These are phyloP conservation scores for Diploscapter pachys DNA, from an alignment of 1,140 invertebrate species.

Conservation along the genomic window DNA sequence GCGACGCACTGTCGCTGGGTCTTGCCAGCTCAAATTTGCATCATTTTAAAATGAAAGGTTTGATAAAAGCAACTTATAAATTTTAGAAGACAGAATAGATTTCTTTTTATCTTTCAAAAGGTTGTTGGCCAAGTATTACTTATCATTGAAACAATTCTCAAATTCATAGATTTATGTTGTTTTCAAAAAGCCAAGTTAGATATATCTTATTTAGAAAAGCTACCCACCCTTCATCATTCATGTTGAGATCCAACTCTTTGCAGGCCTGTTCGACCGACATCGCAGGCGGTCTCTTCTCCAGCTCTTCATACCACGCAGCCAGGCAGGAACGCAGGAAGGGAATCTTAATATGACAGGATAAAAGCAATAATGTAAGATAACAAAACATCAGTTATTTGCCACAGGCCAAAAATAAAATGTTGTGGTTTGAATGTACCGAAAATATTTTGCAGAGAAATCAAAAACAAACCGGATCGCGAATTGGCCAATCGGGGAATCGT, in stretches of 20 bases:
- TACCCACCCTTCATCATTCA: slow-evolving; percentile 39
- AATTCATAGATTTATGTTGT: too few relatives aligned
- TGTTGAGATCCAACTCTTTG: slow-evolving; percentile 73
- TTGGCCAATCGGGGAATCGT: slow-evolving; percentile 90
- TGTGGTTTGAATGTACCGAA: too few relatives aligned
- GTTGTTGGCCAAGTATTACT: too few relatives aligned
- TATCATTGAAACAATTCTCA: too few relatives aligned
- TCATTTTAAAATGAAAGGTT: too few relatives aligned
- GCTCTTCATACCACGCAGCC: slow-evolving; percentile 93
- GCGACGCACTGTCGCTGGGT: slow-evolving; percentile 82
- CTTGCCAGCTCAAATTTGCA: slow-evolving; percentile 46
- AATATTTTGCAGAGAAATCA: not conserved
- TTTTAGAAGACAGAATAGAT: too few relatives aligned
- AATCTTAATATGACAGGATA: slow-evolving; percentile 63
- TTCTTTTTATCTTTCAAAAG: too few relatives aligned
- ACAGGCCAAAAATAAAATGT: too few relatives aligned
- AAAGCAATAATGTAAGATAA: not conserved
- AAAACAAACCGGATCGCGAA: slow-evolving; percentile 78
- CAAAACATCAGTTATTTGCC: too few relatives aligned
- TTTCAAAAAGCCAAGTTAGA: too few relatives aligned
- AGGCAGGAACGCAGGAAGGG: slow-evolving; percentile 86
- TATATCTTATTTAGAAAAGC: too few relatives aligned
- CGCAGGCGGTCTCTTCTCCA: slow-evolving; percentile 91
- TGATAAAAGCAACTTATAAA: too few relatives aligned
- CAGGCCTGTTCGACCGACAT: slow-evolving; percentile 95